phyloP scores from a whole-genome alignment of 92 coral and sea anemone genomes.

The Muricea muricata region DNA sequence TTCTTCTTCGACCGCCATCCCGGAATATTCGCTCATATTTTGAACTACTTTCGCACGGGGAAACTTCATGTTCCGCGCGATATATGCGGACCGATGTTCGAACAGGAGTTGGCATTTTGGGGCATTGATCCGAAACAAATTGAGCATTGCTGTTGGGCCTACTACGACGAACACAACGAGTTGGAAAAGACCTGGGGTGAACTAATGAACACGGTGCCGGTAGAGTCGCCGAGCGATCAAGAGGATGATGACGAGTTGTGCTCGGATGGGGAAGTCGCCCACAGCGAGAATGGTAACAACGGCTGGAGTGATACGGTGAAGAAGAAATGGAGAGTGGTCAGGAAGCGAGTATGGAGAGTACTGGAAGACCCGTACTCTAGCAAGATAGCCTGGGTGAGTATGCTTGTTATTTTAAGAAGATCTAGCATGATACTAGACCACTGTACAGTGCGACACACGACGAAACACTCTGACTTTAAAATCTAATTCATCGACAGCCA shows the following conservation, averaged over 20 bases:
- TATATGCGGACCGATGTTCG: slow-evolving; percentile 93
- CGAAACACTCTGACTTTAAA: too few species aligned
- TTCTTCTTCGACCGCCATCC: slow-evolving; percentile 98
- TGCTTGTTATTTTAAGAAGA: background rate
- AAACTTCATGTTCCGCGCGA: slow-evolving; percentile 92
- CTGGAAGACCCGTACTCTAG: slow-evolving; percentile 95
- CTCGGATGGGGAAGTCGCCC: slow-evolving; percentile 67
- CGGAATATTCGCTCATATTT: slow-evolving; percentile 86
- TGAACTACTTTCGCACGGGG: slow-evolving; percentile 95
- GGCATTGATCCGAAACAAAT: slow-evolving; percentile 95
- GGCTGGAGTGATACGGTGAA: slow-evolving; percentile 51
- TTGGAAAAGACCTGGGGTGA: slow-evolving; percentile 80
- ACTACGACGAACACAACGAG: slow-evolving; percentile 95
- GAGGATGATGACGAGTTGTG: slow-evolving; percentile 39
- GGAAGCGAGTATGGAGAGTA: slow-evolving; percentile 83
- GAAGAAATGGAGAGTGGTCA: slow-evolving; percentile 73
- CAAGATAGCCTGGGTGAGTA: slow-evolving; percentile 77
- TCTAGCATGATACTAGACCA: too few species aligned
- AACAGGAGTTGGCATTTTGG: slow-evolving; percentile 92
- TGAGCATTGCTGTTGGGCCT: slow-evolving; percentile 97
- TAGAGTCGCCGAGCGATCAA: slow-evolving; percentile 64
- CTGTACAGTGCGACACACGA: too few species aligned
- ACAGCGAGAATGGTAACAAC: slow-evolving; percentile 69
- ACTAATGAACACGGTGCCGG: slow-evolving; percentile 82
- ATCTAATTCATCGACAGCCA: too few species aligned